Percentiles rank a stretch among this genome's conserved stretches.
These are phyloP conservation scores for Eospalax fontanierii DNA, from an alignment of 2,797 vertebrate genomes.

Conservation along the genomic window DNA sequence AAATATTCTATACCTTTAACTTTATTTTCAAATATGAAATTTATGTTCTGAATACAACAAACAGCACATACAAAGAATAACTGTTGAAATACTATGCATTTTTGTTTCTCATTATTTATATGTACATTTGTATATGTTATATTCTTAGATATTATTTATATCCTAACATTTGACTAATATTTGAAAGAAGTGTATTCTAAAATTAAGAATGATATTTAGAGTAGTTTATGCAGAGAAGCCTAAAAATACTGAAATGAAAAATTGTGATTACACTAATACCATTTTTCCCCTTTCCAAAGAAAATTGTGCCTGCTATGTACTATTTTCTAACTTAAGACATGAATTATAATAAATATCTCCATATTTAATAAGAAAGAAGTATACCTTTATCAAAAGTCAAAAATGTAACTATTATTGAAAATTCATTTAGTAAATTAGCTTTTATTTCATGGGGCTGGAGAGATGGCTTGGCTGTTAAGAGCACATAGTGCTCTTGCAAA, in stretches of 20 bases:
- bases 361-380: neutral
- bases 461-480: too few species aligned
- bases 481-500: too few species aligned
- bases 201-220: neutral
- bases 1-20: neutral
- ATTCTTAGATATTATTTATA: neutral
- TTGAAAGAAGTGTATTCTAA: neutral
- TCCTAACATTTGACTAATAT: neutral
- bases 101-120: neutral
- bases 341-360: slow-evolving; percentile 36
- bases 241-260: neutral
- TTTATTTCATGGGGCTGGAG: too few species aligned
- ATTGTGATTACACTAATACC: neutral
- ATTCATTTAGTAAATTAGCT: neutral
- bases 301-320: neutral
- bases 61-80: neutral
- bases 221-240: neutral
- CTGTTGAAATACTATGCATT: neutral
- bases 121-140: neutral
- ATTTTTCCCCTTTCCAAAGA: neutral
- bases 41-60: neutral
- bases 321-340: neutral
- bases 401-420: neutral
- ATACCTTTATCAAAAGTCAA: neutral
- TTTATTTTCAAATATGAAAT: slow-evolving; percentile 54